A percentile compares a stretch with the other conserved stretches of the same genome.
These are phyloP conservation scores for Cardiocondyla obscurior DNA, from an alignment of 1,140 invertebrate genomes.

Conservation along the genomic window DNA sequence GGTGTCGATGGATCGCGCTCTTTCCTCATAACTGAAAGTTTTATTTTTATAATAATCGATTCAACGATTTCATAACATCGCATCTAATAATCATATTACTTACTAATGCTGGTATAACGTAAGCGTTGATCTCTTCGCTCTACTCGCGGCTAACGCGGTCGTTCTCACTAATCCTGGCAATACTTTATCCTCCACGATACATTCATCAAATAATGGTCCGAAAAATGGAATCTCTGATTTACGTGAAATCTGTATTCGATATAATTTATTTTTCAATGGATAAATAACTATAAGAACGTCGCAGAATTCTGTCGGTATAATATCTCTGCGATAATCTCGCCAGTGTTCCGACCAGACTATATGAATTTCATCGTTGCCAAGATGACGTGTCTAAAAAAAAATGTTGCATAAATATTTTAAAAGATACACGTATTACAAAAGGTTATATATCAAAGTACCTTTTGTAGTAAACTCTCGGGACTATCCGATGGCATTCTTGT, in stretches of 20 bases:
- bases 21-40: conserved; percentile 93
- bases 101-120: conserved; percentile 96
- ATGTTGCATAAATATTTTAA: neutral
- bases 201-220: conserved; percentile 98
- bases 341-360: conserved; percentile 99
- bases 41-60: conserved; percentile 57
- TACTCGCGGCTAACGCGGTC: conserved; percentile 96
- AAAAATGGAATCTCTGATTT: conserved; percentile 93
- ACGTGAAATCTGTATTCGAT: conserved; percentile 80
- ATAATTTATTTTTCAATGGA: conserved; percentile 89
- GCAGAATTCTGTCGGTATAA: conserved; percentile 99
- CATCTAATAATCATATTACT: conserved; percentile 70
- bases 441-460: conserved; percentile 85
- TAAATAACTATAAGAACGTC: conserved; percentile 99
- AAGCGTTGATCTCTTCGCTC: conserved; percentile 94
- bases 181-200: conserved; percentile 92
- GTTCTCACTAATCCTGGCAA: conserved; percentile 95
- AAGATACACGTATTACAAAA: neutral
- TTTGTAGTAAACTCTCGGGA: conserved; percentile 94
- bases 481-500: conserved; percentile 97
- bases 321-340: conserved; percentile 97
- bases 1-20: conserved; percentile 93
- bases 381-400: conserved; percentile 91
- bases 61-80: neutral
- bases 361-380: conserved; percentile 99